phyloP scores from a whole-genome alignment of 2,888 invertebrate genomes.

The Helleia helle region DNA sequence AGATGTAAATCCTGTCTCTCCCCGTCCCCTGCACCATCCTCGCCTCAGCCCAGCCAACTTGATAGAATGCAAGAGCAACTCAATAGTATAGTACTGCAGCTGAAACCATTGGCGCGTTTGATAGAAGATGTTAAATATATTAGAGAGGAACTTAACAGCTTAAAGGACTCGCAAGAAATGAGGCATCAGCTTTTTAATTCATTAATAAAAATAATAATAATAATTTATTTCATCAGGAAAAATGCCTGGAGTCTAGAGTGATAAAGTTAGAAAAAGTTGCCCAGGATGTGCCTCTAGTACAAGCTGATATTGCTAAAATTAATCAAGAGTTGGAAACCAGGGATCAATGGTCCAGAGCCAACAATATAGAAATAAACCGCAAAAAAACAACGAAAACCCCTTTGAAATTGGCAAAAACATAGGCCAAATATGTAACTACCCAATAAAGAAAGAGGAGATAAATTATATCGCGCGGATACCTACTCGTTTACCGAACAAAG shows the following conservation, averaged over 20 bases:
- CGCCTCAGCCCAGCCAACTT: neutral
- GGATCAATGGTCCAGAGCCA: neutral
- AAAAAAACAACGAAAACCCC: constrained; percentile 1
- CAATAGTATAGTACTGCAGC: neutral
- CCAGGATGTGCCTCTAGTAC: neutral
- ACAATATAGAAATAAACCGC: neutral
- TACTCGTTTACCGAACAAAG: neutral
- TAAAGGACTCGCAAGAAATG: neutral
- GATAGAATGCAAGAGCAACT: neutral
- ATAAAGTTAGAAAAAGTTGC: neutral
- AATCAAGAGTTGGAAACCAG: neutral
- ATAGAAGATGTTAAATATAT: neutral
- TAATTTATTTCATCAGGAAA: too few relatives aligned
- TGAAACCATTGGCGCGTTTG: neutral
- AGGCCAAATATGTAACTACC: neutral
- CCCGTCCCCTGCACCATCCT: neutral
- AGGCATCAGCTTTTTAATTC: neutral
- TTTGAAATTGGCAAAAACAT: neutral
- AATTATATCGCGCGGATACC: constrained; percentile 5
- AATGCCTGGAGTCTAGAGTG: neutral
- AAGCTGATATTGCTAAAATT: neutral
- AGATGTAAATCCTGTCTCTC: neutral
- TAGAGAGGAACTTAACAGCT: neutral
- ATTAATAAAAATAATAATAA: too few relatives aligned
- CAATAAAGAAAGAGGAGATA: neutral